Evolutionary conservation across 1,140 invertebrate genomes (phyloP).

Genomic region (Scaptomyza pallida): DNA sequence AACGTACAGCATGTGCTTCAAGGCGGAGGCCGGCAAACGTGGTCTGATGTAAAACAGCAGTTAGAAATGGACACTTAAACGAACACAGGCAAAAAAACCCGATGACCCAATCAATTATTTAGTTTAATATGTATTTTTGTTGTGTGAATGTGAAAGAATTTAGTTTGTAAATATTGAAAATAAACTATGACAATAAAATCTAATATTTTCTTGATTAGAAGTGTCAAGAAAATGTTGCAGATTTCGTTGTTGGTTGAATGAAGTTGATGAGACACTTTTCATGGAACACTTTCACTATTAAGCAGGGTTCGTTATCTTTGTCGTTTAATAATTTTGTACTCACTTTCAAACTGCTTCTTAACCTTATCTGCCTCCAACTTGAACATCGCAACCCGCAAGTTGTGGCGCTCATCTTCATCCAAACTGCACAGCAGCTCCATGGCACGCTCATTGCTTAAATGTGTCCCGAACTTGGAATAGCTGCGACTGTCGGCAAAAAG

Average conservation of each 20-base stretch:
- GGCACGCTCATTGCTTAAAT: constrained; percentile 55
- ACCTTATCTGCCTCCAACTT: constrained; percentile 64
- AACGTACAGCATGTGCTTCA: constrained; percentile 57
- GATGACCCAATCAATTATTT: not conserved
- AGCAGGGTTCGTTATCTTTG: too few relatives aligned
- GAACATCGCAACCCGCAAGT: constrained; percentile 52
- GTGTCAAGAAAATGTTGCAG: not conserved
- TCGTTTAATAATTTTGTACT: constrained; percentile 29
- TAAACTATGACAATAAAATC: not conserved
- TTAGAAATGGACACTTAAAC: not conserved
- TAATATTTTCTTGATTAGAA: not conserved
- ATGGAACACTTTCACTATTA: too few relatives aligned
- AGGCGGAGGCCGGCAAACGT: constrained; percentile 29
- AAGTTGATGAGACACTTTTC: too few relatives aligned
- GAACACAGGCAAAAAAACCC: not conserved
- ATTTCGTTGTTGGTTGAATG: not conserved
- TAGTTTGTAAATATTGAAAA: not conserved
- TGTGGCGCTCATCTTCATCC: constrained; percentile 62
- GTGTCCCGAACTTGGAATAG: constrained; percentile 65
- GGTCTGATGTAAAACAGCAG: constrained; percentile 48
- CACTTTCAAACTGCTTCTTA: constrained; percentile 63
- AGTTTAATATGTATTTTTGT: constrained; percentile 9
- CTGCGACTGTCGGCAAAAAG: constrained; percentile 4
- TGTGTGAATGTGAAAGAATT: not conserved
- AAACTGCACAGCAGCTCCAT: constrained; percentile 67